Evolutionary conservation across 1,140 invertebrate species (phyloP).

Genomic region (Coenobita brevimanus): DNA sequence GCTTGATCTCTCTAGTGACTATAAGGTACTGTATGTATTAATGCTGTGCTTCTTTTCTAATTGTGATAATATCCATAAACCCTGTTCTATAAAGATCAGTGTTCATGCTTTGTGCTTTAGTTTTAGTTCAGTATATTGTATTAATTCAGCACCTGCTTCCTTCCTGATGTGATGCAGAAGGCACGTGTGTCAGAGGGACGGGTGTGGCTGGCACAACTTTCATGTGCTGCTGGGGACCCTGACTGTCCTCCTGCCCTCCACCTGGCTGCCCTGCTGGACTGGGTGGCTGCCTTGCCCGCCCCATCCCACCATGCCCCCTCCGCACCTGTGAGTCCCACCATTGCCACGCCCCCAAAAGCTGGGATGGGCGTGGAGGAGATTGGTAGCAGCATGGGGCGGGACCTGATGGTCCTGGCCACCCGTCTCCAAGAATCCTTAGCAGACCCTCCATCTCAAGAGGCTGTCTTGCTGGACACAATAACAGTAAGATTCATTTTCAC

Average conservation of each 20-base stretch:
- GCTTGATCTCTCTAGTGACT: constrained; percentile 62
- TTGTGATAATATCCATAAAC: too few relatives aligned
- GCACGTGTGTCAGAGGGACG: constrained; percentile 47
- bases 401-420: constrained; percentile 44
- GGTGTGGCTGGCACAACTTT: constrained; percentile 52
- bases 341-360: constrained; percentile 37
- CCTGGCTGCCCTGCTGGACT: constrained; percentile 58
- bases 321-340: constrained; percentile 57
- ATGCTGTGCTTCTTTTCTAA: too few relatives aligned
- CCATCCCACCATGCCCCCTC: constrained; percentile 46
- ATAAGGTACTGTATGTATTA: too few relatives aligned
- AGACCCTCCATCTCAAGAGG: constrained; percentile 40
- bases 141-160: too few relatives aligned
- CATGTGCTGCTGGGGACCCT: constrained; percentile 25
- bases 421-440: constrained; percentile 51
- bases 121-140: too few relatives aligned
- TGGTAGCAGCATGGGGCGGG: constrained; percentile 39
- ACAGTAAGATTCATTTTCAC: not conserved
- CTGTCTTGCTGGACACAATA: constrained; percentile 50
- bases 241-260: constrained; percentile 35
- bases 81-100: too few relatives aligned
- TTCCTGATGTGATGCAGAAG: constrained; percentile 45
- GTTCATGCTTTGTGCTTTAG: too few relatives aligned
- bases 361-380: constrained; percentile 60
- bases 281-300: constrained; percentile 46